Percentiles rank a stretch among this genome's conserved stretches.
Conservation (phyloP, 2,888 invertebrate genomes). For the Hipparchia sbordonii region DNA sequence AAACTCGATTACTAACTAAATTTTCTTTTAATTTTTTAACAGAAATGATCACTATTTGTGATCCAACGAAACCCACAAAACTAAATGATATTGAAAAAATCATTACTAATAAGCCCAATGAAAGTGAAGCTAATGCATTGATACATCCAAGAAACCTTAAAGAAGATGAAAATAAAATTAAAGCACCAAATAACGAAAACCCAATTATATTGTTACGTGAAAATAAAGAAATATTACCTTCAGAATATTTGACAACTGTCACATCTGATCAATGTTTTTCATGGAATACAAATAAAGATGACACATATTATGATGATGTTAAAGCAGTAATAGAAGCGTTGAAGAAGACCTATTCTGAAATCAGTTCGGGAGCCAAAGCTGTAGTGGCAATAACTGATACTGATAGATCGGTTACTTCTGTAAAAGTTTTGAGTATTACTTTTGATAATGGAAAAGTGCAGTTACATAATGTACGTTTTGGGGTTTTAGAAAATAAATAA, state of each 20-base stretch:
- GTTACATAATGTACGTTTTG: not conserved
- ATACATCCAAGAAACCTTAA: not conserved
- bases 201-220: not conserved
- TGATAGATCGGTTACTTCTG: not conserved
- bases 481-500: not conserved
- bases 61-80: not conserved
- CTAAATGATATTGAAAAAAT: not conserved
- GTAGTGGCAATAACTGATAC: not conserved
- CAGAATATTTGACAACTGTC: not conserved
- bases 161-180: not conserved
- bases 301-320: not conserved
- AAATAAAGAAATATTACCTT: not conserved
- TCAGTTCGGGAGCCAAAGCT: not conserved
- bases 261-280: not conserved
- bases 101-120: not conserved
- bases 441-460: not conserved
- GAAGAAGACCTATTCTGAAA: not conserved
- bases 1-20: not conserved
- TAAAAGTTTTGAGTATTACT: not conserved
- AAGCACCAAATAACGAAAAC: not conserved
- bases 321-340: not conserved
- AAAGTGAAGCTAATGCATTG: not conserved
- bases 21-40: slow-evolving; percentile 8
- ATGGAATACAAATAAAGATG: slow-evolving; percentile 6
- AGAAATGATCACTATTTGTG: slow-evolving; percentile 8